Evolutionary conservation across 2,888 invertebrate species (phyloP).

Genomic region (Neria commutata): DNA sequence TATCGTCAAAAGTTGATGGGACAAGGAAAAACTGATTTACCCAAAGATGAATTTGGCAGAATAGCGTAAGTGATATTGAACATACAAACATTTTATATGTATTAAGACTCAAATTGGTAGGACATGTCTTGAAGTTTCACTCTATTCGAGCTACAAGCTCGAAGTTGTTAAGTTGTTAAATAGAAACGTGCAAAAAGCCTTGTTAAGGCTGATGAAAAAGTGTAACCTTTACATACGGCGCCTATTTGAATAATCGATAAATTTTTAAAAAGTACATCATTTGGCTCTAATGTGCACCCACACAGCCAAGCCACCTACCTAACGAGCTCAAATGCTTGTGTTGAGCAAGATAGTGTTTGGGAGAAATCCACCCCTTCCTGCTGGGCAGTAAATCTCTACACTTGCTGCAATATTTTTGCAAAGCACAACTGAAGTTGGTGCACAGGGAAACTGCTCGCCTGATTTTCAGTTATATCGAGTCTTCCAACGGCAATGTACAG

Average conservation of each 20-base stretch:
- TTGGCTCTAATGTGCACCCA: neutral
- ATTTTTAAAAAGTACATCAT: constrained; percentile 25
- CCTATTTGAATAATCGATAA: constrained; percentile 42
- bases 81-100: neutral
- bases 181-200: no score
- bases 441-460: neutral
- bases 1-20: constrained; percentile 87
- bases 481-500: constrained; percentile 53
- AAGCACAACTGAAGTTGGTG: no score
- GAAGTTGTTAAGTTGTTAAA: no score
- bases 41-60: constrained; percentile 85
- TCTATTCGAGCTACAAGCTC: no score
- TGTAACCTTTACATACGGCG: no score
- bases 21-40: constrained; percentile 66
- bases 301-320: no score
- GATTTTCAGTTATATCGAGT: constrained; percentile 51
- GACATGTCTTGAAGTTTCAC: no score
- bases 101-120: no score
- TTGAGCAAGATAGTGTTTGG: neutral
- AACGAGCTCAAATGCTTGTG: no score
- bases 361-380: neutral
- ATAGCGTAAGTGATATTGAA: constrained; percentile 62
- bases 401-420: neutral
- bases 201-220: no score
- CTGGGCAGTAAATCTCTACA: neutral